Conservation (phyloP, 1,140 invertebrate genomes). For the Cryptotermes secundus region DNA sequence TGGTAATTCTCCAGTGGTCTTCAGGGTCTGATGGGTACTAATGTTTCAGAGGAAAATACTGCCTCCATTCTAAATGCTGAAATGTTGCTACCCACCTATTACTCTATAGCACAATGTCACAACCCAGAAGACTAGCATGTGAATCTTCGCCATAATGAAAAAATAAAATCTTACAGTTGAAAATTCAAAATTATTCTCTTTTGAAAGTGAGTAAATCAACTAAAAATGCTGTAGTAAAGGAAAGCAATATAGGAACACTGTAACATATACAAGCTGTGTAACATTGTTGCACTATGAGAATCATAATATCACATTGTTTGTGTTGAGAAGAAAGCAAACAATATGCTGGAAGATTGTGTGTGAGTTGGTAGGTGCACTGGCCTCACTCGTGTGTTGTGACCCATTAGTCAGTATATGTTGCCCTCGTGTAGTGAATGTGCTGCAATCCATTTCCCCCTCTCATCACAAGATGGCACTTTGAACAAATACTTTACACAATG, state of each 20-base stretch:
- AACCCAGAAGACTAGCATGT: no score
- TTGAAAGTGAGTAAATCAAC: neutral
- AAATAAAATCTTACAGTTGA: no score
- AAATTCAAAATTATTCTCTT: neutral
- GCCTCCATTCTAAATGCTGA: no score
- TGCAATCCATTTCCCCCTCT: neutral
- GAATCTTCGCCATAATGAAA: no score
- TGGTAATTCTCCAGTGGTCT: no score
- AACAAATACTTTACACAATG: neutral
- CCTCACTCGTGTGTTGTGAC: slow-evolving; percentile 33
- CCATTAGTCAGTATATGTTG: slow-evolving; percentile 25
- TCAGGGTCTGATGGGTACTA: no score
- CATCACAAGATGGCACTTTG: neutral
- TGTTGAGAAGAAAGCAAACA: neutral
- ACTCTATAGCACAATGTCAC: no score
- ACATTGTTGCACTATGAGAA: neutral
- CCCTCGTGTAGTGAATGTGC: slow-evolving; percentile 24
- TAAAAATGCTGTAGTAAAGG: neutral
- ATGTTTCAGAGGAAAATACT: no score
- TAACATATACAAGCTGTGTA: neutral
- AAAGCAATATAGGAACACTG: neutral
- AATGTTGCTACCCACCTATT: no score
- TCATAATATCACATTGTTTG: no score
- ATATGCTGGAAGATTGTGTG: neutral
- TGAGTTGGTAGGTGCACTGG: neutral